Conservation (phyloP, 2,797 vertebrate genomes). For the Phrynocephalus vlangalii region DNA sequence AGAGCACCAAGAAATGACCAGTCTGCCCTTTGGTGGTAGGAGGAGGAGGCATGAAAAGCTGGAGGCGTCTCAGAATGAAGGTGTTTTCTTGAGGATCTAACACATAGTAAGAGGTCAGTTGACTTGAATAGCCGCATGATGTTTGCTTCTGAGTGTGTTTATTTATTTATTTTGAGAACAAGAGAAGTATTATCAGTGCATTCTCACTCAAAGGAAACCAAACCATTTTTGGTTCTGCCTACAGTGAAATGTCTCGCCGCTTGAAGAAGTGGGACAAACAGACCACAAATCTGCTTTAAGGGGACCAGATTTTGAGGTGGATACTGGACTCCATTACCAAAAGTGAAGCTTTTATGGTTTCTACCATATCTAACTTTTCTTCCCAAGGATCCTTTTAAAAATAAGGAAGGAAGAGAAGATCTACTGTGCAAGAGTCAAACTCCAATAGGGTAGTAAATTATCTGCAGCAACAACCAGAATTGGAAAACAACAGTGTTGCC, state of each 20-base stretch:
- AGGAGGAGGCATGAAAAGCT: background rate
- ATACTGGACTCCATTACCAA: background rate
- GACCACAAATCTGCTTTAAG: background rate
- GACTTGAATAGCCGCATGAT: background rate
- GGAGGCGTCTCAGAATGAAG: background rate
- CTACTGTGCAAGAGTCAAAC: background rate
- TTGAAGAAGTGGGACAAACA: too few species aligned
- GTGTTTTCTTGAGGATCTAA: background rate
- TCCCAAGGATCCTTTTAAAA: background rate
- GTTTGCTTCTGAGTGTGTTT: background rate
- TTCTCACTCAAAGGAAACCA: background rate
- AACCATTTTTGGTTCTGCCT: too few species aligned
- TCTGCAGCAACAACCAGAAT: background rate
- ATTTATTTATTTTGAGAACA: background rate
- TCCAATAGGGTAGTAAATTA: background rate
- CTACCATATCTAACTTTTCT: background rate
- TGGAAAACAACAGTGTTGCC: too few species aligned
- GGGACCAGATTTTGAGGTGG: too few species aligned
- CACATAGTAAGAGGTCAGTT: background rate
- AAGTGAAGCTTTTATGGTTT: background rate
- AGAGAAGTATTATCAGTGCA: background rate
- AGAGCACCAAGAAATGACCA: background rate
- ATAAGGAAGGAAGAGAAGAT: background rate
- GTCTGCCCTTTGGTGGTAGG: background rate
- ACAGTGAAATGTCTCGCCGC: background rate